Base-by-base conservation (phyloP, 1,140 invertebrate species). In the Sitophilus oryzae region DNA sequence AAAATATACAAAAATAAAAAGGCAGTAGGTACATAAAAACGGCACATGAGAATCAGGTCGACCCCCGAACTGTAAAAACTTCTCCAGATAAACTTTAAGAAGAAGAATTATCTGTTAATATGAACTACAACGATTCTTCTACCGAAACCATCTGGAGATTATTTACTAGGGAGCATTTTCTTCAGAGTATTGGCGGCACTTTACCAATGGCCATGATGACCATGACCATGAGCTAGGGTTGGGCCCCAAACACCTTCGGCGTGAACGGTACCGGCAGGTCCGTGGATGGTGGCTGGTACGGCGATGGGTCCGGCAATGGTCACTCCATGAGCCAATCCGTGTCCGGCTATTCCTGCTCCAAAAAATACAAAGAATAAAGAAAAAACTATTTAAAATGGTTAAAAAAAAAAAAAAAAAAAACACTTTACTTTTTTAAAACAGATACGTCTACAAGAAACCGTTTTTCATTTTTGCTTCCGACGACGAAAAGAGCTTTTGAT, bases 161-260 rank as follows among this genome's bases (percentile, higher is more conserved):
- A 54, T 54, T 54, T 36, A 47, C 44, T 2, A n/a, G 20, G 21
- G 18, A 45, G 21, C 21, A 41, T 46, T 37, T 38, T n/a, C 8
- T 38, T 2, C 5, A 9, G 3, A 44, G 21, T 25, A 30, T 20
- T 5, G 6, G 4, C n/a, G 19, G n/a, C n/a, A n/a, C n/a, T 40
- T 58, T 58, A 58, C 48, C 49, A 58, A 56, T 56, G 53, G 16
- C 48, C 55, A 40, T 52, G 20, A 46, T 37, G n/a, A 6, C 56
- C 54, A 56, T 56, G 54, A 50, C 56, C 56, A 52, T 52, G 41
- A 40, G 56, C 56, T 30, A 58, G 41, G 21, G 56, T 58, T 16
- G 56, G 56, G 42, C 56, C 56, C 56, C 56, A 58, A 10, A 58
- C 30, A 41, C 56, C 56, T 36, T 40, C 56, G 23, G 56, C 56